Evolutionary conservation across 2,113 vertebrate genomes (phyloP).

Genomic region (Falcunculus frontatus): DNA sequence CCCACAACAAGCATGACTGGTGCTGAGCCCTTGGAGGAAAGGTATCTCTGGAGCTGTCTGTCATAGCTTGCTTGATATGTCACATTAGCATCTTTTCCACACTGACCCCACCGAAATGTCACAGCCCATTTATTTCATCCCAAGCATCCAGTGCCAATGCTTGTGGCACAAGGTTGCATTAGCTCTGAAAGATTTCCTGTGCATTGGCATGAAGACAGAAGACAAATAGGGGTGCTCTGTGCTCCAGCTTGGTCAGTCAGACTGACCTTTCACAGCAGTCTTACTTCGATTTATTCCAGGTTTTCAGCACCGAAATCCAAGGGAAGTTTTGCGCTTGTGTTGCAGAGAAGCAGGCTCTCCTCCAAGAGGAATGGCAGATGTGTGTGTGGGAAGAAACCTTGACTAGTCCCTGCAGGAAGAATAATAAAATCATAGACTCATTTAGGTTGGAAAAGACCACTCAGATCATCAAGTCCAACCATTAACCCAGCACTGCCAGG

Average conservation of each 20-base stretch:
- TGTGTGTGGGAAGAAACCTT: neutral
- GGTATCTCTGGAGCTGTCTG: neutral
- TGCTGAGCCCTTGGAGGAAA: neutral
- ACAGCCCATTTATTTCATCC: neutral
- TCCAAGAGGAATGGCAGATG: neutral
- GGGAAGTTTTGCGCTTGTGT: neutral
- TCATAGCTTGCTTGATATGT: neutral
- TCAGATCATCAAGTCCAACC: neutral
- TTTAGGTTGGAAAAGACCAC: neutral
- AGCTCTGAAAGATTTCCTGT: neutral
- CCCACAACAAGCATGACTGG: neutral
- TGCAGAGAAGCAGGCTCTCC: neutral
- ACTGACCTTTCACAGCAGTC: neutral
- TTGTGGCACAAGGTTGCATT: neutral
- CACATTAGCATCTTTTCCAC: neutral
- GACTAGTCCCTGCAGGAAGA: neutral
- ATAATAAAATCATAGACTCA: neutral
- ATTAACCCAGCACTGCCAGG: neutral
- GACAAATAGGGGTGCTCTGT: neutral
- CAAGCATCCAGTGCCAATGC: neutral
- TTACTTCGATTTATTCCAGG: neutral
- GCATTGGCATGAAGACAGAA: neutral
- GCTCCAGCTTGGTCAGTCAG: neutral
- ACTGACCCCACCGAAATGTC: slow-evolving; percentile 16
- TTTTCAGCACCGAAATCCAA: neutral